Percentiles rank a stretch among this genome's conserved stretches.
These are phyloP conservation scores for Xanthorhoe designata DNA, from an alignment of 2,888 invertebrate species.

Conservation along the genomic window DNA sequence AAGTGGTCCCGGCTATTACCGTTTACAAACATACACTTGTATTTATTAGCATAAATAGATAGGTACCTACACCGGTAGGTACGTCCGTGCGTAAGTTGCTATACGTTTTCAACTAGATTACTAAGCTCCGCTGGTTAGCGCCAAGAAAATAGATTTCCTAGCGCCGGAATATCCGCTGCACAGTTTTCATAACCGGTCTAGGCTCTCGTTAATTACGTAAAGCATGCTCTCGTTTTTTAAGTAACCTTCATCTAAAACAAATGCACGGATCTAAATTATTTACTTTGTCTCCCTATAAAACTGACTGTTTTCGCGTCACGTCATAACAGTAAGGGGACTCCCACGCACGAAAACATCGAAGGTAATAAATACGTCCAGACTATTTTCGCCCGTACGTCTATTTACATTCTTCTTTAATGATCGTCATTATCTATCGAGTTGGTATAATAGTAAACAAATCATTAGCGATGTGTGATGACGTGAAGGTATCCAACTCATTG, in stretches of 20 bases:
- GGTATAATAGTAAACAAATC: constrained; percentile 35
- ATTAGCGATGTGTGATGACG: constrained; percentile 27
- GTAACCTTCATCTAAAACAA: constrained; percentile 53
- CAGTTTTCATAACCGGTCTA: constrained; percentile 41
- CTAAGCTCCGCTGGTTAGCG: constrained; percentile 19
- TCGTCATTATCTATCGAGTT: constrained; percentile 15
- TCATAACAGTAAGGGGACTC: constrained; percentile 27
- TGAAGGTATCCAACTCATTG: constrained; percentile 34
- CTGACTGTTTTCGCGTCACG: constrained; percentile 22
- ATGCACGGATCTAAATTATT: constrained; percentile 41
- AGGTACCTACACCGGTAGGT: constrained; percentile 32
- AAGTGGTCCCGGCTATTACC: constrained; percentile 40
- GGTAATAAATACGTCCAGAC: constrained; percentile 25
- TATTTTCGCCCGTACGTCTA: constrained; percentile 24
- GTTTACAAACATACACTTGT: constrained; percentile 40
- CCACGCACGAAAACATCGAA: constrained; percentile 31
- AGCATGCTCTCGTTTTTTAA: constrained; percentile 50
- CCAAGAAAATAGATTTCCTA: constrained; percentile 38
- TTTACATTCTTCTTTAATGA: constrained; percentile 28
- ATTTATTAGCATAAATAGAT: constrained; percentile 43
- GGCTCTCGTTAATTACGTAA: constrained; percentile 48
- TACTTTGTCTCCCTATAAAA: constrained; percentile 35
- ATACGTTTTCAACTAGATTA: constrained; percentile 27
- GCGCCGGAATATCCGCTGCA: constrained; percentile 37
- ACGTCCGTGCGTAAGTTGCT: constrained; percentile 21